Conservation (phyloP, 2,888 invertebrate species). For the Protophormia terraenovae region DNA sequence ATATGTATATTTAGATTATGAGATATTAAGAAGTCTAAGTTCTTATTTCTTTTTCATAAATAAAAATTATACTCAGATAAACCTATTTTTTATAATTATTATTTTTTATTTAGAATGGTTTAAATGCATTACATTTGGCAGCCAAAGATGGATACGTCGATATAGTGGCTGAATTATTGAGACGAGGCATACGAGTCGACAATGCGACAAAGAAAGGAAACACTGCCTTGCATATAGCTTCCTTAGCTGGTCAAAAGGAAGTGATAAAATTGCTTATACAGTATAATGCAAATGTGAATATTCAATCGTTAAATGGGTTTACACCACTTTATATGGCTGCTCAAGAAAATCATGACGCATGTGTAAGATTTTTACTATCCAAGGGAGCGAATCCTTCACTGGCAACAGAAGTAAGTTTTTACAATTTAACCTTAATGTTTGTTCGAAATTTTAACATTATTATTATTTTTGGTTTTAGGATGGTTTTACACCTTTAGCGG, state of each 20-base stretch:
- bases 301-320: slow-evolving; percentile 98
- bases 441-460: not conserved
- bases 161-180: slow-evolving; percentile 94
- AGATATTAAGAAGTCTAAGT: too few species aligned
- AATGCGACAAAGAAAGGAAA: slow-evolving; percentile 98
- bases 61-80: too few species aligned
- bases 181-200: slow-evolving; percentile 95
- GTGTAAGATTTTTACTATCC: slow-evolving; percentile 93
- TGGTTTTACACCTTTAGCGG: slow-evolving; percentile 98
- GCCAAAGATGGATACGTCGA: slow-evolving; percentile 98
- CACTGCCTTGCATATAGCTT: slow-evolving; percentile 98
- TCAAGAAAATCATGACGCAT: slow-evolving; percentile 97
- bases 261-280: slow-evolving; percentile 95
- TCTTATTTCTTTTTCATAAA: too few species aligned
- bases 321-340: slow-evolving; percentile 99
- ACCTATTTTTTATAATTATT: not conserved
- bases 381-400: slow-evolving; percentile 98
- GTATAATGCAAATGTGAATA: slow-evolving; percentile 96
- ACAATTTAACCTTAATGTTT: not conserved
- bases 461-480: slow-evolving; percentile 86
- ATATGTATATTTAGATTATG: too few species aligned
- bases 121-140: slow-evolving; percentile 98
- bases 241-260: slow-evolving; percentile 97
- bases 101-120: slow-evolving; percentile 89
- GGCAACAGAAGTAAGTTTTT: slow-evolving; percentile 91